Evolutionary conservation across 2,797 vertebrate genomes (phyloP), one percentile per base, ranked within the genome.

Genomic region (Catamblyrhynchus diadema): DNA sequence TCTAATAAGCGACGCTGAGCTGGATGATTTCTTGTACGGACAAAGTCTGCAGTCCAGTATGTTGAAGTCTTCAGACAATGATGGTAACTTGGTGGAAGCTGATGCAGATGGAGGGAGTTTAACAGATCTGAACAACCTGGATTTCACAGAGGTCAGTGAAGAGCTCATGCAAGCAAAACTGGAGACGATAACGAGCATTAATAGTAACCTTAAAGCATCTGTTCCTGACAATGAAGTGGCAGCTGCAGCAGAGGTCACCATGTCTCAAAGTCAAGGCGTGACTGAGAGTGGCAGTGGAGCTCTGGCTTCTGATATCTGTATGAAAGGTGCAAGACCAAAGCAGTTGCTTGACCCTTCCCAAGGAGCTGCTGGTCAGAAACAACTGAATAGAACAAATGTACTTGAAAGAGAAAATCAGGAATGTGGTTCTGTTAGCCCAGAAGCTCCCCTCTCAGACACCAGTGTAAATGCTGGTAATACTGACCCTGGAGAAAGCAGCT

Each of bases 11-110:
- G 99, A 99, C 32, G 98, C 99, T 86, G 99, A 99, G 92, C 96
- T 99, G 75, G 99, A 99, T 94, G 99, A 99, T 4, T 99, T 99
- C 96, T 97, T 99, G 72, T 98, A 97, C 95, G 98, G 98, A 11
- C 98, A 99, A 82, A 93, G 83, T 92, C 88, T 96, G 95, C 13
- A 98, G 96, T 84, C 97, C 82, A 53, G 70, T 95, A 88, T 67
- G 32, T 18, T 96, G 73, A 69, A 87, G 11, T 81, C 97, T 22
- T 94, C 91, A 47, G 97, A 93, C 62, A 67, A 13, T 45, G 32
- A 59, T 32, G 61, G 32, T 91, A 44, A 81, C 23, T 32, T 94
- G 27, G 54, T 86, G 50, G 85, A 90, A 67, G 79, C 79, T 93
- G 90, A 72, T 72, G 24, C 61, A 48, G 44, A 60, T 79, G 95